These are phyloP conservation scores for Heliconius hermathena DNA, from an alignment of 1,140 invertebrate species.

Conservation along the genomic window DNA sequence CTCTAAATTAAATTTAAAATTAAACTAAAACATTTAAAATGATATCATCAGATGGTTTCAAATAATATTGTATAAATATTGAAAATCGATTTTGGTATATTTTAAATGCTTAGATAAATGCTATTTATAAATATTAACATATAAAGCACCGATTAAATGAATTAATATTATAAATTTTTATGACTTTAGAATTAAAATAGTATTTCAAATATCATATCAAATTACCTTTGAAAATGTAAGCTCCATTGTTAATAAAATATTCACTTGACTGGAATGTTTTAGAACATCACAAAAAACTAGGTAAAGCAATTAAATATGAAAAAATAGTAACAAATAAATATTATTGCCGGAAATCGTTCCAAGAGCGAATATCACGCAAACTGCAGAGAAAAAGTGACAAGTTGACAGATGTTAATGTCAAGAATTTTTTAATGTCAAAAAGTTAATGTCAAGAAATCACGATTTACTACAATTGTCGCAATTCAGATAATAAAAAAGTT, in stretches of 20 bases:
- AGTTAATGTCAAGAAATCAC: too few relatives aligned
- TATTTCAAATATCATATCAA: slow-evolving; percentile 15
- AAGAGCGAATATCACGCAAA: slow-evolving; percentile 12
- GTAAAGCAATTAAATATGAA: neutral
- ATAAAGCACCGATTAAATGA: neutral
- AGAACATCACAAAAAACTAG: slow-evolving; percentile 24
- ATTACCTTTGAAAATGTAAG: slow-evolving; percentile 50
- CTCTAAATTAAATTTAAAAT: too few relatives aligned
- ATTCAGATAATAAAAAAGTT: neutral
- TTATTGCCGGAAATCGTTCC: slow-evolving; percentile 27
- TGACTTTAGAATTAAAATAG: neutral
- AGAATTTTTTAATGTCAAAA: too few relatives aligned
- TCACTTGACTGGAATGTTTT: neutral
- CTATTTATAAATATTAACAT: neutral
- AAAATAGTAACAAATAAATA: slow-evolving; percentile 24
- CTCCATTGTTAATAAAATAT: slow-evolving; percentile 41
- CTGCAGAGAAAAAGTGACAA: slow-evolving; percentile 34
- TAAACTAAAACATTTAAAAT: too few relatives aligned
- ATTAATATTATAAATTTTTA: neutral
- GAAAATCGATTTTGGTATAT: neutral
- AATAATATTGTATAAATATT: neutral
- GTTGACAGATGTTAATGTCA: slow-evolving; percentile 15
- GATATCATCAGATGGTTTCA: too few relatives aligned
- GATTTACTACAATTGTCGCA: neutral
- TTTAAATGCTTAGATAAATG: neutral